Evolutionary conservation across 2,797 vertebrate genomes (phyloP).

Genomic region (Bufotes viridis): DNA sequence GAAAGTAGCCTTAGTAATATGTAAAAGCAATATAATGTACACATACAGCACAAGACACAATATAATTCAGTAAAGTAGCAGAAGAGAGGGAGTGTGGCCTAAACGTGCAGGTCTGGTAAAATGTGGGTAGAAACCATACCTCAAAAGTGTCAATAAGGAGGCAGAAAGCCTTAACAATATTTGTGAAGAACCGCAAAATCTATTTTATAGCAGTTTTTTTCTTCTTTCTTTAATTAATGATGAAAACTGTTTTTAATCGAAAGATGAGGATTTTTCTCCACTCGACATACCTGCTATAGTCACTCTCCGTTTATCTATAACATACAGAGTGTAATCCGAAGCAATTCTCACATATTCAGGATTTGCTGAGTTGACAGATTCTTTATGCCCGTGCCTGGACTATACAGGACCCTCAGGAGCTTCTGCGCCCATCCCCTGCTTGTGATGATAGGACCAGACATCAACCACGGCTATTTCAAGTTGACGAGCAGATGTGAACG

Average conservation of each 20-base stretch:
- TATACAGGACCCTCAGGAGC: not conserved
- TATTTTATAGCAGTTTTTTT: no score
- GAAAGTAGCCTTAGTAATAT: no score
- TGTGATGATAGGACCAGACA: not conserved
- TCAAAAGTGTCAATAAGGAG: not conserved
- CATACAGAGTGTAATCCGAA: not conserved
- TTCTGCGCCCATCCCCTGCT: no score
- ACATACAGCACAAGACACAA: no score
- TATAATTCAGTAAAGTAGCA: no score
- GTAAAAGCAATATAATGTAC: no score
- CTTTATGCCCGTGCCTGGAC: not conserved
- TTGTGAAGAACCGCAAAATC: not conserved
- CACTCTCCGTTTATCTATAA: no score
- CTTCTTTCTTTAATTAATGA: no score
- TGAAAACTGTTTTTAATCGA: no score
- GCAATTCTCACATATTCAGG: not conserved
- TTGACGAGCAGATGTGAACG: constrained; percentile 16
- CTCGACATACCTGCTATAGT: not conserved
- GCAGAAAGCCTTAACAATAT: not conserved
- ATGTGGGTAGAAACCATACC: not conserved
- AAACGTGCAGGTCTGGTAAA: no score
- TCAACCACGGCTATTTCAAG: not conserved
- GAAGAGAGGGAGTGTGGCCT: no score
- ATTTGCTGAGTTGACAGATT: not conserved
- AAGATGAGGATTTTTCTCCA: no score